phyloP scores from a whole-genome alignment of 2,113 vertebrate genomes.

The Piaya cayana region DNA sequence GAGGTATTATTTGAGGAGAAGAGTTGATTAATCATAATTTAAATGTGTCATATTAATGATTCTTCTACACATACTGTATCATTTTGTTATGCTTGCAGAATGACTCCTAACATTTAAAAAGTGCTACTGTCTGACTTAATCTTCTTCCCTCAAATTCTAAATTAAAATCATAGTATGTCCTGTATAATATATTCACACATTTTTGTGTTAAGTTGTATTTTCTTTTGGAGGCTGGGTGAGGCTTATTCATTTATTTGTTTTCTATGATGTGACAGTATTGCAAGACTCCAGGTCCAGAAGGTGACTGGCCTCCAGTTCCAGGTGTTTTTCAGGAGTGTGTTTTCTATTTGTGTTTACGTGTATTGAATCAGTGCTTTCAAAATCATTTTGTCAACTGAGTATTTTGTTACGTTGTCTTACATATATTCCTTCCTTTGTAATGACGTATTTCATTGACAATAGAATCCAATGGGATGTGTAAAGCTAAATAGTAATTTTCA shows the following conservation, averaged over 20 bases:
- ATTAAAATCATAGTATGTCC: background rate
- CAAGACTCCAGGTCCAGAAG: background rate
- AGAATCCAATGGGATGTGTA: background rate
- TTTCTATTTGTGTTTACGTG: conserved; percentile 19
- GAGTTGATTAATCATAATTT: background rate
- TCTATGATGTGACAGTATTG: background rate
- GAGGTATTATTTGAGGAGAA: background rate
- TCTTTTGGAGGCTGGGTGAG: background rate
- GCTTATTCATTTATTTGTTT: background rate
- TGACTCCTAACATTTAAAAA: background rate
- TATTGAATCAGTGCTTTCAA: background rate
- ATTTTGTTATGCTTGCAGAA: background rate
- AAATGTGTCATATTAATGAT: background rate
- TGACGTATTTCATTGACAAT: background rate
- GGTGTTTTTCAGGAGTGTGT: background rate
- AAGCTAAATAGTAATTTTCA: conserved; percentile 6
- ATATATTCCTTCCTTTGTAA: background rate
- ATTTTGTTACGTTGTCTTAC: background rate
- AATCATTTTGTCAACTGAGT: background rate
- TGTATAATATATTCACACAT: background rate
- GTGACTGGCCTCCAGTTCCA: background rate
- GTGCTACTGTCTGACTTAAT: background rate
- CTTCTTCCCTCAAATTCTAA: background rate
- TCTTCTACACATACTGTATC: background rate
- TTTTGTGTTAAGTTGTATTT: background rate